phyloP scores from a whole-genome alignment of 2,797 vertebrate species.

The Urocyon cinereoargenteus region DNA sequence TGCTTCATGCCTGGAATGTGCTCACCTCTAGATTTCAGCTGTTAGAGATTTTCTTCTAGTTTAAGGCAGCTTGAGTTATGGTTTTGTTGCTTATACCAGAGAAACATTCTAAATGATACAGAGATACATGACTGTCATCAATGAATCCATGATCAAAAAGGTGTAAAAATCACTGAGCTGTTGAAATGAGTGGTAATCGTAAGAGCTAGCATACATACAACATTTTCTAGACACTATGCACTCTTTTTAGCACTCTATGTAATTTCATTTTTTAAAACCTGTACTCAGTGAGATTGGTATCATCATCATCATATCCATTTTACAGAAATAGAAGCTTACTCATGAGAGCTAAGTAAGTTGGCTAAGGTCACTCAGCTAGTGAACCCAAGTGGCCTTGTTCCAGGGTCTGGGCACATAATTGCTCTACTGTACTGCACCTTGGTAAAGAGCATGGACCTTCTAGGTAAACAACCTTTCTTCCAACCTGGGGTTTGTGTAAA shows the following conservation, averaged over 20 bases:
- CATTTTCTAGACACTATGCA: neutral
- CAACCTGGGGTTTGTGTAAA: neutral
- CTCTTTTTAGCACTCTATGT: neutral
- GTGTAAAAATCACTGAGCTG: neutral
- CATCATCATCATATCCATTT: neutral
- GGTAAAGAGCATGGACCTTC: neutral
- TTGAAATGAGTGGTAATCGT: neutral
- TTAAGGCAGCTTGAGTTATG: neutral
- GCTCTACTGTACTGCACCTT: neutral
- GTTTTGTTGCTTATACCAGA: slow-evolving; percentile 2
- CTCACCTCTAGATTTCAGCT: slow-evolving; percentile 2
- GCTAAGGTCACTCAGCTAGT: neutral
- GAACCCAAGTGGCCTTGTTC: neutral
- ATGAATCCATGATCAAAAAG: neutral
- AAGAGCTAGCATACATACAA: neutral
- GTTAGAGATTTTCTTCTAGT: neutral
- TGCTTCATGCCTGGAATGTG: neutral
- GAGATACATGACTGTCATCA: neutral
- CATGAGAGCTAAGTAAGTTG: neutral
- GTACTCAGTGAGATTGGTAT: neutral
- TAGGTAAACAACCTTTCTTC: neutral
- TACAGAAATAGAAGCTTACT: neutral
- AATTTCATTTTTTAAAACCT: neutral
- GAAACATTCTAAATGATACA: neutral
- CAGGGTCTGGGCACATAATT: neutral